Conservation (phyloP, 1,140 invertebrate species). For the Aphelinus certus region DNA sequence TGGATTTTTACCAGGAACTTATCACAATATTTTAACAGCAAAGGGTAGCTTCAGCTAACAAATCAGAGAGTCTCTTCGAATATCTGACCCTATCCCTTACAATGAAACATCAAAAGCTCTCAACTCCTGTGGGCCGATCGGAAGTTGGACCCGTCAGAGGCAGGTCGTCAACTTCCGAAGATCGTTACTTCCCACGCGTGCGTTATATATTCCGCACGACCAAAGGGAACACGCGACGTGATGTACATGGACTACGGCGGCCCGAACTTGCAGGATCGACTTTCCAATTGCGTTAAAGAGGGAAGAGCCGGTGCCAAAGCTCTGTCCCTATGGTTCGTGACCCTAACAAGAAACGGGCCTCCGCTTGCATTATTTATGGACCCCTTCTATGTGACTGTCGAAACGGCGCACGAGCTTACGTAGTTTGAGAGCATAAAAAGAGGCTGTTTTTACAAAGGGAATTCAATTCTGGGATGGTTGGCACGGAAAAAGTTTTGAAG, state of each 20-base stretch:
- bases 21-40: too few species aligned
- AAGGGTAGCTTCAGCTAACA: too few species aligned
- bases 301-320: slow-evolving; percentile 22
- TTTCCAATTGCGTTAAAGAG: slow-evolving; percentile 46
- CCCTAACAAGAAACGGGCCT: slow-evolving; percentile 21
- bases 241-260: too few species aligned
- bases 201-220: background rate
- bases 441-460: slow-evolving; percentile 3
- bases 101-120: too few species aligned
- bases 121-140: too few species aligned
- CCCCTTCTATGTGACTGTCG: slow-evolving; percentile 2
- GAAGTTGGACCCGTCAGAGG: too few species aligned
- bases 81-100: too few species aligned
- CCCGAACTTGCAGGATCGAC: slow-evolving; percentile 30
- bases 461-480: slow-evolving; percentile 32
- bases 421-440: slow-evolving; percentile 19
- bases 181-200: background rate
- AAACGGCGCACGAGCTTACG: slow-evolving; percentile 22
- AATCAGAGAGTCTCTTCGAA: too few species aligned
- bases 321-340: slow-evolving; percentile 7
- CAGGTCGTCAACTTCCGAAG: background rate
- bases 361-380: slow-evolving; percentile 22
- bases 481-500: slow-evolving; percentile 26
- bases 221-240: background rate
- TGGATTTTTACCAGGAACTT: too few species aligned